These are phyloP conservation scores for Rutpela maculata DNA, from an alignment of 2,888 invertebrate genomes.

Conservation along the genomic window DNA sequence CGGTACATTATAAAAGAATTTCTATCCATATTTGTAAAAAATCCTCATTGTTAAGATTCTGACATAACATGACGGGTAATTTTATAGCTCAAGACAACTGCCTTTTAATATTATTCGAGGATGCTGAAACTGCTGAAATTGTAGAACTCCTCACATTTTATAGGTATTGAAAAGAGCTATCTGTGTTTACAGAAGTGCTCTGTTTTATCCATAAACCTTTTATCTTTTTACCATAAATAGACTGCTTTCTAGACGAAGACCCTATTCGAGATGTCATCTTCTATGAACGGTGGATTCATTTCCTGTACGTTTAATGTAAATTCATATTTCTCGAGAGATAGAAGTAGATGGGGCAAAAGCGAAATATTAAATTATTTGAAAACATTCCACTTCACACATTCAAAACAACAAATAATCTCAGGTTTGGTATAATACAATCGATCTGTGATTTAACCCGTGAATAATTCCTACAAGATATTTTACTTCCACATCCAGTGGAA, in stretches of 20 bases:
- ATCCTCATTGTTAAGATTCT: background rate
- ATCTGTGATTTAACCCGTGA: too few relatives aligned
- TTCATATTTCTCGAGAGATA: background rate
- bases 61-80: background rate
- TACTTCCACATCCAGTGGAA: too few relatives aligned
- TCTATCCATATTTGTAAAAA: too few relatives aligned
- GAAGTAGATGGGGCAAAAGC: background rate
- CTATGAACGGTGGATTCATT: constrained; percentile 11
- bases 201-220: constrained; percentile 9
- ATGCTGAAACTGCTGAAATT: background rate
- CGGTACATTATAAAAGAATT: too few relatives aligned
- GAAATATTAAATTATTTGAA: too few relatives aligned
- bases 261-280: background rate
- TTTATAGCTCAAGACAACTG: background rate
- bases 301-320: background rate
- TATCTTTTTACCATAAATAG: constrained; percentile 17
- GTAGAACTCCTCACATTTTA: background rate
- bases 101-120: too few relatives aligned
- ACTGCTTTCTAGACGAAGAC: background rate
- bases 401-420: too few relatives aligned
- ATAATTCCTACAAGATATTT: too few relatives aligned
- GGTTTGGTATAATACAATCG: too few relatives aligned
- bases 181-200: background rate
- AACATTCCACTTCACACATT: too few relatives aligned
- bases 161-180: constrained; percentile 8